Conservation (phyloP, 2,113 vertebrate species). For the Carollia perspicillata region DNA sequence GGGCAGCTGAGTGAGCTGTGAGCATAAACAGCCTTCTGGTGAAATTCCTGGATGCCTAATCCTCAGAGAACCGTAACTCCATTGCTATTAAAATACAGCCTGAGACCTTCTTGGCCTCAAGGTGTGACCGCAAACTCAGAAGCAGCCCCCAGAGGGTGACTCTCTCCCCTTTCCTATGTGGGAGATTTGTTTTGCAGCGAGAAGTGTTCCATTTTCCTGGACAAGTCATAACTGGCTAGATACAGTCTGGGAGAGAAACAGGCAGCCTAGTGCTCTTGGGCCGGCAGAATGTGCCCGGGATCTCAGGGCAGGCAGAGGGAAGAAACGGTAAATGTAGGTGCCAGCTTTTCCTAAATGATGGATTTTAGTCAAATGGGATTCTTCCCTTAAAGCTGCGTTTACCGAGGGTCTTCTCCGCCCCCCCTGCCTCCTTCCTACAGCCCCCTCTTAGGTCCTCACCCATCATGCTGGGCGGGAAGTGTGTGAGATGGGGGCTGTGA, state of each 20-base stretch:
- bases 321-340: neutral
- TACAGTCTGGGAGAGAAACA: neutral
- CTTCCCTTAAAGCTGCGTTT: neutral
- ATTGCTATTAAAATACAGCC: slow-evolving; percentile 38
- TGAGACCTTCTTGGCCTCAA: slow-evolving; percentile 39
- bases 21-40: slow-evolving; percentile 42
- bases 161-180: neutral
- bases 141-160: slow-evolving; percentile 33
- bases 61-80: slow-evolving; percentile 44
- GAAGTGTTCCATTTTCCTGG: neutral
- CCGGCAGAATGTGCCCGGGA: neutral
- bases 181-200: neutral
- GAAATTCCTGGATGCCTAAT: slow-evolving; percentile 42
- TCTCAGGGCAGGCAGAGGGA: neutral
- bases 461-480: neutral
- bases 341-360: neutral
- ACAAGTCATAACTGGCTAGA: neutral
- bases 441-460: neutral
- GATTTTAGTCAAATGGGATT: neutral
- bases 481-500: neutral
- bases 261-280: neutral
- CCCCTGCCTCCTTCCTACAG: neutral
- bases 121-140: slow-evolving; percentile 53
- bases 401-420: neutral
- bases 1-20: slow-evolving; percentile 33